Conservation (phyloP, 1,140 invertebrate genomes). For the Pseudomyrmex dendroicus region DNA sequence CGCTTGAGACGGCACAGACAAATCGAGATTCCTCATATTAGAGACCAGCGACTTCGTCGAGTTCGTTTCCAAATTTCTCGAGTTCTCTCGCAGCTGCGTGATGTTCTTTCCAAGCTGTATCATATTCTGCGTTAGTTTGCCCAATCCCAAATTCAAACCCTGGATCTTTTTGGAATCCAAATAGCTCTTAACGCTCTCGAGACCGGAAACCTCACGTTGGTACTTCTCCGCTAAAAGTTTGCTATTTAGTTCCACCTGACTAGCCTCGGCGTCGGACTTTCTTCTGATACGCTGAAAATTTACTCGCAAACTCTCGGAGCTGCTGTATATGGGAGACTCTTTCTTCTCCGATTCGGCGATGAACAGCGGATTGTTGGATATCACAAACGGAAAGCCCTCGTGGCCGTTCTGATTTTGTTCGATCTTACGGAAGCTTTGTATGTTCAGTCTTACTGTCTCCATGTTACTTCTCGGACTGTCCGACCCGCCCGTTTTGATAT, state of each 20-base stretch:
- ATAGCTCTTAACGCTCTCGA: slow-evolving; percentile 83
- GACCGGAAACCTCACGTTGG: slow-evolving; percentile 78
- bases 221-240: slow-evolving; percentile 81
- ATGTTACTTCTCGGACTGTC: slow-evolving; percentile 76
- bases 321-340: slow-evolving; percentile 77
- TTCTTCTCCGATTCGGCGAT: slow-evolving; percentile 77
- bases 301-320: slow-evolving; percentile 77
- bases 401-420: slow-evolving; percentile 80
- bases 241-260: slow-evolving; percentile 75
- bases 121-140: slow-evolving; percentile 81
- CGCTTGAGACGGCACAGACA: slow-evolving; percentile 43
- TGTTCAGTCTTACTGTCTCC: slow-evolving; percentile 78
- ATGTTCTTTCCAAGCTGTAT: slow-evolving; percentile 81
- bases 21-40: slow-evolving; percentile 71
- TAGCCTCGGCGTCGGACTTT: slow-evolving; percentile 79
- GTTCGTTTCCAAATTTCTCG: slow-evolving; percentile 72
- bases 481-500: slow-evolving; percentile 58
- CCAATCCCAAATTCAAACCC: slow-evolving; percentile 76
- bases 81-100: slow-evolving; percentile 67
- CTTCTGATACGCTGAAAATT: slow-evolving; percentile 78
- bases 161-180: slow-evolving; percentile 81
- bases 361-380: slow-evolving; percentile 82
- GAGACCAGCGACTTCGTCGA: slow-evolving; percentile 58
- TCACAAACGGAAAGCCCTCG: slow-evolving; percentile 80
- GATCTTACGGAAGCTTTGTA: slow-evolving; percentile 78